phyloP scores from a whole-genome alignment of 1,140 invertebrate species.

The Luehdorfia chinensis region DNA sequence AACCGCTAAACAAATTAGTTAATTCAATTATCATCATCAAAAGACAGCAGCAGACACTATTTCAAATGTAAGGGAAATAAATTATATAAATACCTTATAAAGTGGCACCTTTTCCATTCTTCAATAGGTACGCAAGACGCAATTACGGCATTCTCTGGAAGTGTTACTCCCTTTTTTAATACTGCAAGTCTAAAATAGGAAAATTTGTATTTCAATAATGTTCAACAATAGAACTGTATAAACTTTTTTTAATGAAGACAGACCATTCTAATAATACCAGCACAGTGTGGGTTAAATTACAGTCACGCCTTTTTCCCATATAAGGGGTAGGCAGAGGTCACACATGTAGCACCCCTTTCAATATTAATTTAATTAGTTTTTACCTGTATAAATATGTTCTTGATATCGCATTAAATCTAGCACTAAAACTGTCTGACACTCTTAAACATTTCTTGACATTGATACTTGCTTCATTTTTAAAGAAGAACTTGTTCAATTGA shows the following conservation, averaged over 20 bases:
- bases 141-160: constrained; percentile 36
- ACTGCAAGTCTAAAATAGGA: constrained; percentile 61
- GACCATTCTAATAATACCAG: no score
- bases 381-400: constrained; percentile 84
- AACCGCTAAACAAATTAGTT: no score
- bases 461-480: constrained; percentile 74
- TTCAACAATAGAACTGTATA: no score
- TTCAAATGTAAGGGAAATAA: no score
- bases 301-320: no score
- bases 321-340: no score
- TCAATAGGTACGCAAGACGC: constrained; percentile 70
- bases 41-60: no score
- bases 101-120: constrained; percentile 75
- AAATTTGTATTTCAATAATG: no score
- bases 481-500: constrained; percentile 79
- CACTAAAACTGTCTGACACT: constrained; percentile 80
- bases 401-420: constrained; percentile 77
- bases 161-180: constrained; percentile 43
- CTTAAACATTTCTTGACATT: constrained; percentile 76
- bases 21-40: no score
- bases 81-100: constrained; percentile 68
- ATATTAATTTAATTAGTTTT: constrained; percentile 35
- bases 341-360: no score
- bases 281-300: no score
- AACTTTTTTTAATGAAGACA: no score